Base-by-base conservation (phyloP, 2,113 vertebrate genomes). In the Protomyctophum bolini region DNA sequence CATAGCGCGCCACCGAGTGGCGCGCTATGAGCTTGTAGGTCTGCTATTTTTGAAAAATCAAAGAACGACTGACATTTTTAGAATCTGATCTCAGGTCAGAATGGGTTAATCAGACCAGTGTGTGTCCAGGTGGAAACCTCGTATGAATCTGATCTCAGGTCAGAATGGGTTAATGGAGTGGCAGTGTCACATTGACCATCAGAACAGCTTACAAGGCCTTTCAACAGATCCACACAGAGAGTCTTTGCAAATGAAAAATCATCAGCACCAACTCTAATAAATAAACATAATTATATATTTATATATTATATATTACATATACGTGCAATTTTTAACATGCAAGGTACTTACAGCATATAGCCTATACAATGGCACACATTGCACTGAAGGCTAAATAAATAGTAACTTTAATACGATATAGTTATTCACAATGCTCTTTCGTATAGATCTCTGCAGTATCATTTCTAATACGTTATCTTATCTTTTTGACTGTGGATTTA, bases 261-360 rank as follows among this genome's bases (percentile, higher is more conserved):
- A 76, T 78, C 74, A 71, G 11, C 64, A 61, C 66, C 66, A 76
- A 74, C 72, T 82, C 10, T 71, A 76, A 88, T 80, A 77, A 75
- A 84, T 71, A 70, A 75, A 46, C 54, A 70, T 70, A 72, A 85
- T 62, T 81, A 58, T 71, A 75, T 73, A 76, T 83, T 58, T 70
- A 82, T 77, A 70, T 81, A 70, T 57, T 71, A 66, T 15, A 68
- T 77, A 52, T 82, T 70, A n/a, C 57, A 77, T 79, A 80, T 68
- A 78, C 84, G 84, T 86, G 87, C 82, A 81, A 63, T 68, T 83
- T 82, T 83, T 50, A 69, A 89, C 92, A 92, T 93, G 92, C 92
- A 73, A 64, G 52, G 70, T 82, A 88, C 85, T 84, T 61, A 72
- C 10, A 62, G 46, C n/a, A 7, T 69, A 11, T 21, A 21, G 21